Percentiles rank a stretch among this genome's conserved stretches.
Evolutionary conservation across 2,113 vertebrate species (phyloP).

Genomic region (Condylura cristata): DNA sequence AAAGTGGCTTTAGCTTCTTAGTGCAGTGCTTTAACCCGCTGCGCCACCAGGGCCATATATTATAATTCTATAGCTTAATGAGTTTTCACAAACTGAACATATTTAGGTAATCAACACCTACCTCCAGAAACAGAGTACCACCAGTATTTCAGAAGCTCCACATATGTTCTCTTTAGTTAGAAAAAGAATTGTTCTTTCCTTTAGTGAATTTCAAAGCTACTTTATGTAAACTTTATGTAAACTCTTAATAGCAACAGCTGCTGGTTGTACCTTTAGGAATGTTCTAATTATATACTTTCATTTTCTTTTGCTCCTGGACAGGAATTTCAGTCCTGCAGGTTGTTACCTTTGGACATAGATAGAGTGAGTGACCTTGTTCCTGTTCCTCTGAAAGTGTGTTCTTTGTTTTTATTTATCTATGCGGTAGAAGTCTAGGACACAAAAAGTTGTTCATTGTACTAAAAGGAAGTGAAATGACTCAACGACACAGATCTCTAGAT

Average conservation of each 20-base stretch:
- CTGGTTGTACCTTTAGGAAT: not conserved
- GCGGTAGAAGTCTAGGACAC: constrained; percentile 13
- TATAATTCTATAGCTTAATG: not conserved
- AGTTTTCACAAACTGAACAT: constrained; percentile 42
- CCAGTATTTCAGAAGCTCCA: not conserved
- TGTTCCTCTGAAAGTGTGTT: constrained; percentile 36
- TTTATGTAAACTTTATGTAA: constrained; percentile 40
- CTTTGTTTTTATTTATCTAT: constrained; percentile 61
- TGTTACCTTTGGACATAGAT: constrained; percentile 5
- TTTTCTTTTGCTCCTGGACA: constrained; percentile 43
- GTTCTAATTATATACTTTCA: constrained; percentile 3
- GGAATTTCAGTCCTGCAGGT: not conserved
- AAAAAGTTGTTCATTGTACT: constrained; percentile 44
- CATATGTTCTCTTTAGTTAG: not conserved
- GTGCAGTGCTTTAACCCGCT: too few species aligned
- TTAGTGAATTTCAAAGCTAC: not conserved
- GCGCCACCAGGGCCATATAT: too few species aligned
- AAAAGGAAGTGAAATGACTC: constrained; percentile 50
- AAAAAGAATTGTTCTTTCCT: not conserved
- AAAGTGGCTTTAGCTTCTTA: too few species aligned
- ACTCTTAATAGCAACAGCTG: not conserved
- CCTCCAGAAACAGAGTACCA: not conserved
- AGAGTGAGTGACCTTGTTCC: constrained; percentile 24
- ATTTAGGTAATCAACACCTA: not conserved
- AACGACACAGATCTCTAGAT: not conserved